A percentile compares a stretch with the other conserved stretches of the same genome.
phyloP scores from a whole-genome alignment of 2,888 invertebrate genomes.

The Alcis repandata region DNA sequence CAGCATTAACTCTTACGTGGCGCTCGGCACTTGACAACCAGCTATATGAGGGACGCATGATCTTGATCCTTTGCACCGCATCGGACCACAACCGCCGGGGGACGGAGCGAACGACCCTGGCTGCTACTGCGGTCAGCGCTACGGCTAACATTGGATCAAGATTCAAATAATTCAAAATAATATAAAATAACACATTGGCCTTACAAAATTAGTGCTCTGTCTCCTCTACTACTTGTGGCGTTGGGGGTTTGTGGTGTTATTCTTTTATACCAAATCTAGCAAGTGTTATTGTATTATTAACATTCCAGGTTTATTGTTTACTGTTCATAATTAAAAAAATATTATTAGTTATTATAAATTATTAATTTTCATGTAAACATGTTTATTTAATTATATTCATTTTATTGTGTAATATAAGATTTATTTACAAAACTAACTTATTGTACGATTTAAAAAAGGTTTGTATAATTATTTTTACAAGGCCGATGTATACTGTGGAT shows the following conservation, averaged over 20 bases:
- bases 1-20: constrained; percentile 93
- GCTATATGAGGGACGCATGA: constrained; percentile 84
- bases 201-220: constrained; percentile 61
- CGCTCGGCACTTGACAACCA: constrained; percentile 91
- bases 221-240: constrained; percentile 65
- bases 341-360: constrained; percentile 73
- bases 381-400: constrained; percentile 80
- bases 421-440: constrained; percentile 86
- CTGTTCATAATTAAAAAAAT: constrained; percentile 73
- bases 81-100: constrained; percentile 65
- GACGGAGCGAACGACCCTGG: constrained; percentile 61
- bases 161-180: constrained; percentile 50
- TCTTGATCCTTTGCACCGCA: constrained; percentile 79
- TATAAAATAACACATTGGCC: constrained; percentile 48
- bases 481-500: constrained; percentile 80
- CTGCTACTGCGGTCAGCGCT: constrained; percentile 58
- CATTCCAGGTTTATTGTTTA: constrained; percentile 84
- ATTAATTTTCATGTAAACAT: constrained; percentile 72
- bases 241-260: constrained; percentile 74
- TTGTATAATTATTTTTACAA: constrained; percentile 80
- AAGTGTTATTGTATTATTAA: constrained; percentile 81
- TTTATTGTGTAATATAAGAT: constrained; percentile 82
- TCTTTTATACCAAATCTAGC: constrained; percentile 81
- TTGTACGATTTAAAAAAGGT: constrained; percentile 67
- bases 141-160: constrained; percentile 69